These are phyloP conservation scores for Lytechinus variegatus DNA, from an alignment of 35 echinoderm and acorn worm genomes.

Conservation along the genomic window DNA sequence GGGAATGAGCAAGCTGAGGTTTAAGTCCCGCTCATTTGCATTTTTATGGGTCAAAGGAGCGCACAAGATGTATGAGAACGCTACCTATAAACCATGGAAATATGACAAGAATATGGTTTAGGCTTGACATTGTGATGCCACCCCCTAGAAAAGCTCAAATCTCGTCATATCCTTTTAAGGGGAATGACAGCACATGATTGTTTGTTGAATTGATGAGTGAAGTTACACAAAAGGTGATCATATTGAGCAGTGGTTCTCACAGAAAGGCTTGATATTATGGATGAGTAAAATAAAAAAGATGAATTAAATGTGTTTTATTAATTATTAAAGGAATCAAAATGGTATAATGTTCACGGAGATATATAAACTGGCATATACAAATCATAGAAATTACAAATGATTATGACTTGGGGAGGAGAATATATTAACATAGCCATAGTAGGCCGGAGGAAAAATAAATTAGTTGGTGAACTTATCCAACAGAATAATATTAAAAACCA, in stretches of 20 bases:
- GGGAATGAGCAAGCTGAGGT: background rate
- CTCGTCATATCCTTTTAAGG: background rate
- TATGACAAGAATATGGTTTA: background rate
- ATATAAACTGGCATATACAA: background rate
- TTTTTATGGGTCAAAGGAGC: constrained; percentile 2
- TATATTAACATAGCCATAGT: too few relatives aligned
- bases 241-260: background rate
- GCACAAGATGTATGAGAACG: background rate
- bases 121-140: background rate
- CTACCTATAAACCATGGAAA: background rate
- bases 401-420: too few relatives aligned
- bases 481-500: too few relatives aligned
- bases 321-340: too few relatives aligned
- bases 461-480: too few relatives aligned
- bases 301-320: too few relatives aligned
- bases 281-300: too few relatives aligned
- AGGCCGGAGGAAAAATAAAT: too few relatives aligned
- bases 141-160: background rate
- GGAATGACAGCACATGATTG: background rate
- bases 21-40: constrained; percentile 27
- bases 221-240: too few relatives aligned
- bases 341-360: too few relatives aligned
- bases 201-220: background rate
- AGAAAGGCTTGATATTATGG: too few relatives aligned
- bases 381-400: too few relatives aligned